Evolutionary conservation across 2,888 invertebrate species (phyloP), one percentile per base, ranked within the genome.

Genomic region (Drosophila nr. medialis): DNA sequence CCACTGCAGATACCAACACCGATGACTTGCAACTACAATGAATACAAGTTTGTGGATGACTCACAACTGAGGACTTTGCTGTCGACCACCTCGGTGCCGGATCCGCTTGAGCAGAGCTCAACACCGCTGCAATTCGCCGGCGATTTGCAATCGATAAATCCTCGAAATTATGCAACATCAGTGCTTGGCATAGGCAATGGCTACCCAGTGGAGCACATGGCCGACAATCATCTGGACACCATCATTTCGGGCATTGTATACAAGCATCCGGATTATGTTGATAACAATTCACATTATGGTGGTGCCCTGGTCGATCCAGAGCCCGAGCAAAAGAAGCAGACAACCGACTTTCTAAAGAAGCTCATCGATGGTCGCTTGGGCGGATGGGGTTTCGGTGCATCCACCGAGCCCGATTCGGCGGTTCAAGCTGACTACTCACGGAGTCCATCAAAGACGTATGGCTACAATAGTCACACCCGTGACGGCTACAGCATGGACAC

Each of bases 241-340:
- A 83, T 92, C 4, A 92, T 92, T 21, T 80, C 89, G 11, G 88
- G 90, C 38, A 89, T 92, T 55, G 75, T 92, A 4, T 83, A 88
- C 50, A 77, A 75, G 49, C 92, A 92, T 83, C 89, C 91, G 2
- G 88, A 86, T 10, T 92, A 92, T 38, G 74, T 90, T n/a, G 85
- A 91, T 4, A 80, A 73, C 30, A 60, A 68, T 36, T 67, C 86
- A 21, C 72, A 88, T 8, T 81, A 80, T 62, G 90, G 80, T 27
- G 90, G 91, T 18, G 73, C 77, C 2, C 53, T 92, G 45, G 89
- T 90, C 0, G 90, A 90, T 50, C 91, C 92, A 1, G 77, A 87
- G 36, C 76, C 82, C 0, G 54, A 64, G 4, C 92, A 92, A 68
- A 77, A 80, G 29, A 71, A 82, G 24, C 84, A 92, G 60, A 91